These are phyloP conservation scores for Silurus meridionalis DNA, from an alignment of 2,113 vertebrate species.

Conservation along the genomic window DNA sequence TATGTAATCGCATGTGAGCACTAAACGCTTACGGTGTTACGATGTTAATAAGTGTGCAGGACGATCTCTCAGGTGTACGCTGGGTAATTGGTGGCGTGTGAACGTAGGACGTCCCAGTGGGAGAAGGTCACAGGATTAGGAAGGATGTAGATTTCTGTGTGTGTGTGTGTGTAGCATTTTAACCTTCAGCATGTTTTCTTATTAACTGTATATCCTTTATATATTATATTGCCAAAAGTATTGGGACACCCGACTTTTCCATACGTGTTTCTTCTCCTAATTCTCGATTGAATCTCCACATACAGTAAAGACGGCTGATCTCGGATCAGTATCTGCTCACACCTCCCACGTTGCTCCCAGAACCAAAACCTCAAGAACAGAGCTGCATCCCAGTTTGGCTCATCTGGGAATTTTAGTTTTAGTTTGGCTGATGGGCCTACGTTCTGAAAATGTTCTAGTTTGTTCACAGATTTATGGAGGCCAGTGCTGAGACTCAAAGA, in stretches of 20 bases:
- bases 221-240: not conserved
- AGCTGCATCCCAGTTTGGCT: constrained; percentile 46
- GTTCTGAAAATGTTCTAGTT: constrained; percentile 48
- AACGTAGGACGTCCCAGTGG: constrained; percentile 43
- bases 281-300: too few species aligned
- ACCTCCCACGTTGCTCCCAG: not conserved
- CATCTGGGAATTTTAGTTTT: constrained; percentile 28
- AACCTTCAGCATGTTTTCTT: not conserved
- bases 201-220: not conserved
- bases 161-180: too few species aligned
- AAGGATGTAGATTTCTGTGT: too few species aligned
- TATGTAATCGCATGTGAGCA: not conserved
- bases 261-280: too few species aligned
- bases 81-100: constrained; percentile 54
- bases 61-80: constrained; percentile 16
- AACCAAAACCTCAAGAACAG: constrained; percentile 38
- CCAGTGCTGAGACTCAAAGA: not conserved
- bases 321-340: not conserved
- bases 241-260: too few species aligned
- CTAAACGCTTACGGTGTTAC: not conserved
- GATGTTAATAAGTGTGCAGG: constrained; percentile 13
- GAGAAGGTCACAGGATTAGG: constrained; percentile 25
- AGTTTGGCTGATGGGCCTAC: constrained; percentile 13
- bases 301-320: too few species aligned
- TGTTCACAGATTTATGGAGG: constrained; percentile 35